phyloP scores from a whole-genome alignment of 2,888 invertebrate genomes.

The Pediacus dermestoides region DNA sequence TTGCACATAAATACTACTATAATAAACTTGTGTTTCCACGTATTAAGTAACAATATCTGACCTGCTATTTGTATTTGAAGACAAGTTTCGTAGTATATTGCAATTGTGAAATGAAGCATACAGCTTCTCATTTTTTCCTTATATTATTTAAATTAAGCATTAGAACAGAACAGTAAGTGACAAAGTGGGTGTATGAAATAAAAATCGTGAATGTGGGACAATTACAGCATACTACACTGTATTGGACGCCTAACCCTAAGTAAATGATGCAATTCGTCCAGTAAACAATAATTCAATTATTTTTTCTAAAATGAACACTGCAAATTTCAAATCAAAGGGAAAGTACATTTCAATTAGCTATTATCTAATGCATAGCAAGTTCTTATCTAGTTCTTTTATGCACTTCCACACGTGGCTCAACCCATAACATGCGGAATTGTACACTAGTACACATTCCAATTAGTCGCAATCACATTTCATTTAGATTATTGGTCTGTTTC shows the following conservation, averaged over 20 bases:
- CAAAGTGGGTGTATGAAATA: slow-evolving; percentile 7
- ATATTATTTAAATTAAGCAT: background rate
- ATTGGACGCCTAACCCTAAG: slow-evolving; percentile 3
- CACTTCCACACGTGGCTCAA: slow-evolving; percentile 6
- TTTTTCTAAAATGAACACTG: slow-evolving; percentile 13
- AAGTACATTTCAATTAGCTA: slow-evolving; percentile 38
- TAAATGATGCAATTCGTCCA: slow-evolving; percentile 17
- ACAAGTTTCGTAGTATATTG: slow-evolving; percentile 1
- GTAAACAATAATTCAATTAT: slow-evolving; percentile 15
- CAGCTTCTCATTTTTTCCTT: no score
- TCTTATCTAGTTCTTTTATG: slow-evolving; percentile 18
- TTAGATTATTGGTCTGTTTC: no score
- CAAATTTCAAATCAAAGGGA: slow-evolving; percentile 24
- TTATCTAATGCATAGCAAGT: slow-evolving; percentile 33
- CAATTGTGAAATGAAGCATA: slow-evolving; percentile 6
- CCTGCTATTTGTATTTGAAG: background rate
- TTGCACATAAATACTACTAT: background rate
- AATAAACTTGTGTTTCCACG: no score
- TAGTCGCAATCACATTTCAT: no score
- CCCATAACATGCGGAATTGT: slow-evolving; percentile 1
- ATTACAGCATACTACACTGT: slow-evolving; percentile 1
- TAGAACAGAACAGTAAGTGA: slow-evolving; percentile 5
- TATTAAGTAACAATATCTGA: slow-evolving; percentile 1
- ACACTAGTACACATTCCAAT: slow-evolving; percentile 7
- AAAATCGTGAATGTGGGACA: slow-evolving; percentile 4